Evolutionary conservation across 2,113 vertebrate genomes (phyloP).

Genomic region (Nycticryphes semicollaris): DNA sequence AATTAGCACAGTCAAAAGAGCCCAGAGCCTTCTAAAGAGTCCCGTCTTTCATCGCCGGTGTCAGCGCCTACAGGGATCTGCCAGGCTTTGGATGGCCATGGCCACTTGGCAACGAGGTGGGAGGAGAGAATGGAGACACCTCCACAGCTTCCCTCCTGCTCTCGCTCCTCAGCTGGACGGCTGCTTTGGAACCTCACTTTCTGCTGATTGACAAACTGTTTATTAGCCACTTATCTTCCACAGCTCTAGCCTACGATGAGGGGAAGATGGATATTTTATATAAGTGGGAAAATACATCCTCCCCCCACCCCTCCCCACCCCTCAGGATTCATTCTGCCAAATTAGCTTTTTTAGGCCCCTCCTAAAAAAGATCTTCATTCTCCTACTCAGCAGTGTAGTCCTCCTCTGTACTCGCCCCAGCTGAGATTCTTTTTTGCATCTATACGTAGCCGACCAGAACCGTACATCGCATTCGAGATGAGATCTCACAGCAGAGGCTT

Average conservation of each 20-base stretch:
- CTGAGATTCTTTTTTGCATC: slow-evolving; percentile 64
- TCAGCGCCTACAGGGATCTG: background rate
- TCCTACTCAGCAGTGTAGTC: slow-evolving; percentile 62
- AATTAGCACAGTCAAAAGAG: background rate
- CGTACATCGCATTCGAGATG: slow-evolving; percentile 45
- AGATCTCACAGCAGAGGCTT: slow-evolving; percentile 61
- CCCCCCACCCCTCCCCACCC: background rate
- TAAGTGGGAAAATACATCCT: slow-evolving; percentile 18
- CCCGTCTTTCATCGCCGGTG: accelerated
- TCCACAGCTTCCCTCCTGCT: background rate
- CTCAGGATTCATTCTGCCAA: slow-evolving; percentile 31
- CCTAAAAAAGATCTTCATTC: slow-evolving; percentile 57
- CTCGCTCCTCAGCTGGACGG: background rate
- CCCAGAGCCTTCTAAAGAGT: background rate
- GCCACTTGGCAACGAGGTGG: background rate
- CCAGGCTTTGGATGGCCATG: background rate
- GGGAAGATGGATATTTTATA: background rate
- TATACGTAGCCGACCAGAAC: slow-evolving; percentile 45
- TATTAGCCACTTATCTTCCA: background rate
- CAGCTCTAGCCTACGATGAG: background rate
- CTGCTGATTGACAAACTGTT: background rate
- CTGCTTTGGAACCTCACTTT: background rate
- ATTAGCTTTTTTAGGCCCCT: slow-evolving; percentile 46
- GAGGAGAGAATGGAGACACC: background rate
- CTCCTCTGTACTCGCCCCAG: slow-evolving; percentile 69